phyloP scores from a whole-genome alignment of 2,888 invertebrate species.

The Crocallis elinguaria region DNA sequence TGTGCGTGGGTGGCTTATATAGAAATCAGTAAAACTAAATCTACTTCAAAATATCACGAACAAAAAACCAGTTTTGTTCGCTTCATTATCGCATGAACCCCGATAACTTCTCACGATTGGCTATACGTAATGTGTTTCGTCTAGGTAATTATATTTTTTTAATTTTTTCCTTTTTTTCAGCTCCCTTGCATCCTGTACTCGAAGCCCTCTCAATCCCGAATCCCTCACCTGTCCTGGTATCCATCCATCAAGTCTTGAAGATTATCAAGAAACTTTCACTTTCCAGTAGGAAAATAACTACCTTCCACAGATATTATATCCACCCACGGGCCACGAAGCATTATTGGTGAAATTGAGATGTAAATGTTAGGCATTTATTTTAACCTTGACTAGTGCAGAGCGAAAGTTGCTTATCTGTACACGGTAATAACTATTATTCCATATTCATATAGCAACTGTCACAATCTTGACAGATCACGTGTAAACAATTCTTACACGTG shows the following conservation, averaged over 20 bases:
- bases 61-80: not conserved
- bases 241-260: not conserved
- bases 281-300: no score
- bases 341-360: no score
- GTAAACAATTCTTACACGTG: not conserved
- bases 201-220: not conserved
- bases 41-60: not conserved
- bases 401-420: not conserved
- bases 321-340: no score
- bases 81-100: not conserved
- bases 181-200: not conserved
- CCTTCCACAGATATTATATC: no score
- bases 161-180: conserved; percentile 6
- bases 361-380: not conserved
- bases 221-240: not conserved
- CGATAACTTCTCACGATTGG: not conserved
- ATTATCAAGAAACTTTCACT: not conserved
- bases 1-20: not conserved
- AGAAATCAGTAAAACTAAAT: not conserved
- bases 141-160: no score
- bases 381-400: not conserved
- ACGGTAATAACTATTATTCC: not conserved
- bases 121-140: not conserved
- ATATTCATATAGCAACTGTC: not conserved
- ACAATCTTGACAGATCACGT: not conserved